A percentile compares a stretch with the other conserved stretches of the same genome.
Evolutionary conservation across 2,888 invertebrate species (phyloP).

Genomic region (Hydroisotoma schaefferi): DNA sequence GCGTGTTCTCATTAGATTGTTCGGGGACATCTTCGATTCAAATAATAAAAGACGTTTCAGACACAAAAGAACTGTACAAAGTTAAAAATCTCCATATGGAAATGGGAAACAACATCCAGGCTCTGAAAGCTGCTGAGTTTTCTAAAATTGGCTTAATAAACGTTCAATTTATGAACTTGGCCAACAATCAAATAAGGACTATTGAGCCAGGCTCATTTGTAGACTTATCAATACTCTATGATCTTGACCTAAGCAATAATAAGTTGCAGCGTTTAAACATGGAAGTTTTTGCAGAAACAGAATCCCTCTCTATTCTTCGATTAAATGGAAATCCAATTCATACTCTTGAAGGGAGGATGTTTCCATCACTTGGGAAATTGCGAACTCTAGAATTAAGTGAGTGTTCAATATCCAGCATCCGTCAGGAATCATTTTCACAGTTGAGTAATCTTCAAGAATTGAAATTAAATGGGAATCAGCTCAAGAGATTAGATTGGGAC

Average conservation of each 20-base stretch:
- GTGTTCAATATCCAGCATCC: not conserved
- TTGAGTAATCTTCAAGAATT: not conserved
- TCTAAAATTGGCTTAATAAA: not conserved
- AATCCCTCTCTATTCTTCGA: conserved; percentile 29
- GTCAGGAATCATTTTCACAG: not conserved
- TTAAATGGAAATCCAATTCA: conserved; percentile 34
- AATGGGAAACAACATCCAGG: conserved; percentile 1
- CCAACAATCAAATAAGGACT: conserved; percentile 25
- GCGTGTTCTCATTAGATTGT: too few species aligned
- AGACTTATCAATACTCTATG: conserved; percentile 36
- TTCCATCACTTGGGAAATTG: not conserved
- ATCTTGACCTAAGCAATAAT: conserved; percentile 38
- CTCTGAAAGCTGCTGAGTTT: not conserved
- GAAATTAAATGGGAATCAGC: not conserved
- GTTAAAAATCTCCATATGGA: not conserved
- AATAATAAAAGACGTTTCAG: not conserved
- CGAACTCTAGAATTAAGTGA: not conserved
- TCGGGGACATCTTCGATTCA: too few species aligned
- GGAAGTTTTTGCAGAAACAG: conserved; percentile 39
- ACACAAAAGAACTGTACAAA: not conserved
- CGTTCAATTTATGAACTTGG: not conserved
- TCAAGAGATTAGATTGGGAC: not conserved
- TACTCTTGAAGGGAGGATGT: conserved; percentile 19
- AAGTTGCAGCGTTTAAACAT: conserved; percentile 26
- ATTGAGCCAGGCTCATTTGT: conserved; percentile 34